A percentile compares a stretch with the other conserved stretches of the same genome.
Evolutionary conservation across 2,888 invertebrate species (phyloP).

Genomic region (Kuschelorhynchus macadamiae): DNA sequence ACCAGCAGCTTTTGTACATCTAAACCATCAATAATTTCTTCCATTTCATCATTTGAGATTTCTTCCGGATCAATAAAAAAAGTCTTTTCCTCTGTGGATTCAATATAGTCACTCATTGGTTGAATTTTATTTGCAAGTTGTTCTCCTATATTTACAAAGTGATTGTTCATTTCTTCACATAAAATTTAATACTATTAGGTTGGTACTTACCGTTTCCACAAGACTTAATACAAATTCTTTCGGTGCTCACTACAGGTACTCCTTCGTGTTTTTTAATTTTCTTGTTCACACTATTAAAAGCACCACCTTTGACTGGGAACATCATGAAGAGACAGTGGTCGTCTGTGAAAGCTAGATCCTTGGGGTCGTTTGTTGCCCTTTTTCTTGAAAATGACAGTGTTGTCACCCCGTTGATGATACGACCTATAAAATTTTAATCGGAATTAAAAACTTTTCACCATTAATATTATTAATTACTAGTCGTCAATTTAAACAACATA

Average conservation of each 20-base stretch:
- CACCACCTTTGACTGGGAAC: constrained; percentile 88
- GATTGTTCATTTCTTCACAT: too few relatives aligned
- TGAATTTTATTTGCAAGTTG: too few relatives aligned
- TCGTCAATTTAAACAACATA: too few relatives aligned
- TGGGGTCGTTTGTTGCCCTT: constrained; percentile 79
- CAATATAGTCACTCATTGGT: too few relatives aligned
- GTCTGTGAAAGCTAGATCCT: constrained; percentile 87
- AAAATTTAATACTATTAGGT: not conserved
- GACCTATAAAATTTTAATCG: constrained; percentile 54
- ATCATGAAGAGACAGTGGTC: constrained; percentile 88
- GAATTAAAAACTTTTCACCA: not conserved
- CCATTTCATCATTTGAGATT: too few relatives aligned
- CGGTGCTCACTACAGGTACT: constrained; percentile 80
- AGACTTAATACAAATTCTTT: constrained; percentile 86
- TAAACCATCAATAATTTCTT: too few relatives aligned
- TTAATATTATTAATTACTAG: not conserved
- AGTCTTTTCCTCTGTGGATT: too few relatives aligned
- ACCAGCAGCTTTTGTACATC: too few relatives aligned
- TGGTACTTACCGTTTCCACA: constrained; percentile 79
- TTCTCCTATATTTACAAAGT: too few relatives aligned
- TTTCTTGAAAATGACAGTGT: constrained; percentile 85
- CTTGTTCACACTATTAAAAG: constrained; percentile 86
- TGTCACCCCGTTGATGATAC: constrained; percentile 81
- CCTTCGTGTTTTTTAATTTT: constrained; percentile 85
- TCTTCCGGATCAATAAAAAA: too few relatives aligned